Evolutionary conservation across 2,797 vertebrate species (phyloP), one percentile per base, ranked within the genome.

Genomic region (Petrocephalus sullivani): DNA sequence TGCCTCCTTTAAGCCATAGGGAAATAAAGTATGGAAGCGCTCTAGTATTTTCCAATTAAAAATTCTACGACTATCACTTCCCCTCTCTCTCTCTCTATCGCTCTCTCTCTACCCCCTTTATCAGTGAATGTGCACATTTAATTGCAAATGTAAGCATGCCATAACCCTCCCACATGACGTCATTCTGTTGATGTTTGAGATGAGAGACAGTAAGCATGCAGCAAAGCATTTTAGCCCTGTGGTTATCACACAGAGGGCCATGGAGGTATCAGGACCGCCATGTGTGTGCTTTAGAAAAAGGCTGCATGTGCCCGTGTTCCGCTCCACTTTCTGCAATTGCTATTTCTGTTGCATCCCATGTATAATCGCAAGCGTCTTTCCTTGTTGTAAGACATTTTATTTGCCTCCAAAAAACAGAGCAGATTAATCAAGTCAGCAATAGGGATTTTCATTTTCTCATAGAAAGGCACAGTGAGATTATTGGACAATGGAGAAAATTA

Each of bases 131-230:
- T 85, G 78, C 21, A 53, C 21, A 82, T 83, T 82, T 88, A 83
- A 88, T 78, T 87, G 87, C 54, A n/a, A 51, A 81, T 81, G 54
- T 81, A 78, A 87, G 87, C 71, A 81, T 81, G 41, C 19, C 37
- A 83, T 53, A 82, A 83, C 33, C 37, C 84, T 85, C 6, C 28
- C 23, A 82, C 37, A 19, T 54, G 8, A 58, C 12, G 53, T 84
- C 84, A 33, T 57, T 57, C 54, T 57, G n/a, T n/a, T 85, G 53
- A 85, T 57, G 56, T 57, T 6, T 57, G 28, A 58, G 84, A 58
- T 57, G 37, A 58, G 37, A 58, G 33, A 57, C 12, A 12, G 6
- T 58, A 37, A 58, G 21, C 28, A 37, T 71, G 37, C 53, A 85
- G 53, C 58, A 85, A 58, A 56, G 54, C 51, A 19, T 33, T 56